These are phyloP conservation scores for Papilio demoleus DNA, from an alignment of 2,888 invertebrate species.

Conservation along the genomic window DNA sequence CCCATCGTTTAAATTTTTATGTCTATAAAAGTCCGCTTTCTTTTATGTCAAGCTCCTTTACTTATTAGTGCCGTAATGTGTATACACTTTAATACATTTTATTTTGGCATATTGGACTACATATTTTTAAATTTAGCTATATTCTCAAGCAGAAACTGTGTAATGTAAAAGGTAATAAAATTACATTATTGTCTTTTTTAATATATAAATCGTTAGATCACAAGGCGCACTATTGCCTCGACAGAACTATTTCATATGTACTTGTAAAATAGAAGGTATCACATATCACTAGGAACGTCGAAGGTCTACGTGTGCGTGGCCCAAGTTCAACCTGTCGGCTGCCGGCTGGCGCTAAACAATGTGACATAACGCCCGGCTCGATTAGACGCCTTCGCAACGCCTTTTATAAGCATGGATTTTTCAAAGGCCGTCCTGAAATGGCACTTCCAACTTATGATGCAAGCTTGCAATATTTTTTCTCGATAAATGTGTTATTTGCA, in stretches of 20 bases:
- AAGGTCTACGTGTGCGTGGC: constrained; percentile 53
- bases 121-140: neutral
- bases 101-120: neutral
- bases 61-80: constrained; percentile 8
- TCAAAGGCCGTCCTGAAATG: constrained; percentile 23
- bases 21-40: constrained; percentile 13
- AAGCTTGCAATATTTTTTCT: constrained; percentile 19
- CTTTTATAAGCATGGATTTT: constrained; percentile 38
- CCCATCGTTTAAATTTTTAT: constrained; percentile 12
- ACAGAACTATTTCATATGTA: constrained; percentile 13
- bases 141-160: neutral
- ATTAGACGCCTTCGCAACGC: constrained; percentile 62
- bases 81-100: too few relatives aligned
- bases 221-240: neutral
- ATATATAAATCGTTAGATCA: too few relatives aligned
- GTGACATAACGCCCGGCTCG: constrained; percentile 66
- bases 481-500: neutral
- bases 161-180: too few relatives aligned
- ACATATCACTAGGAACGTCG: constrained; percentile 39
- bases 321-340: constrained; percentile 73
- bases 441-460: constrained; percentile 19
- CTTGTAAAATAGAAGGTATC: constrained; percentile 38
- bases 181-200: too few relatives aligned
- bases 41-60: constrained; percentile 12
- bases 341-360: constrained; percentile 64